Conservation (phyloP, 2,888 invertebrate genomes). For the Campoletis raptor region DNA sequence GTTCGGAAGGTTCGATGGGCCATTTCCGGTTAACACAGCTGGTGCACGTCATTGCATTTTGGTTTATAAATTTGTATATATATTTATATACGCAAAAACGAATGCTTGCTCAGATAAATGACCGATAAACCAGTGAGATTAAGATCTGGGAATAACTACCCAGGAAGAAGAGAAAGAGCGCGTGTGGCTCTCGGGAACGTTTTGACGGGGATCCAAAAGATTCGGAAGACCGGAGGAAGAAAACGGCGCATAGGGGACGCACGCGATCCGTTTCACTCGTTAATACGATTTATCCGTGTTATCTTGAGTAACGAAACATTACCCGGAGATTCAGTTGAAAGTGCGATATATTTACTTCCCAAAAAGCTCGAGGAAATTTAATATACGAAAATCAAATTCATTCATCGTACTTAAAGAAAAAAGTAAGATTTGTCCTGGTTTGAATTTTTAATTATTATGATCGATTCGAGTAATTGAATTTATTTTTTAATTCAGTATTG, state of each 20-base stretch:
- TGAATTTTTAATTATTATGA: neutral
- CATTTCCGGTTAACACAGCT: slow-evolving; percentile 69
- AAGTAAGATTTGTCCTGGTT: neutral
- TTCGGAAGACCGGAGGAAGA: slow-evolving; percentile 54
- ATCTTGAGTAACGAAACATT: slow-evolving; percentile 58
- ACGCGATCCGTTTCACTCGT: slow-evolving; percentile 69
- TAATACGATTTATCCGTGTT: slow-evolving; percentile 67
- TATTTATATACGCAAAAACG: slow-evolving; percentile 80
- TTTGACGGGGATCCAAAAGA: slow-evolving; percentile 40
- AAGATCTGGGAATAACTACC: slow-evolving; percentile 82
- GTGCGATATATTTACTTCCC: slow-evolving; percentile 16
- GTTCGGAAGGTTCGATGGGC: slow-evolving; percentile 76
- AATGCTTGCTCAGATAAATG: slow-evolving; percentile 85
- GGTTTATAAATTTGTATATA: slow-evolving; percentile 17
- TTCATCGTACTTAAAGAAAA: neutral
- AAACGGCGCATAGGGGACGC: slow-evolving; percentile 50
- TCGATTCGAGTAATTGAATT: neutral
- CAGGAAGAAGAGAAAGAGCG: slow-evolving; percentile 62
- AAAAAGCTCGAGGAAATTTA: slow-evolving; percentile 5
- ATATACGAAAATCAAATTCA: neutral
- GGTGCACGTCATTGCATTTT: slow-evolving; percentile 81
- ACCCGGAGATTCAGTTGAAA: slow-evolving; percentile 48
- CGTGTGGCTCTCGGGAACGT: slow-evolving; percentile 55
- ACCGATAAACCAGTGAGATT: slow-evolving; percentile 84
- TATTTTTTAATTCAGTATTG: neutral